These are phyloP conservation scores for Streblospio benedicti DNA, from an alignment of 1,140 invertebrate species.

Conservation along the genomic window DNA sequence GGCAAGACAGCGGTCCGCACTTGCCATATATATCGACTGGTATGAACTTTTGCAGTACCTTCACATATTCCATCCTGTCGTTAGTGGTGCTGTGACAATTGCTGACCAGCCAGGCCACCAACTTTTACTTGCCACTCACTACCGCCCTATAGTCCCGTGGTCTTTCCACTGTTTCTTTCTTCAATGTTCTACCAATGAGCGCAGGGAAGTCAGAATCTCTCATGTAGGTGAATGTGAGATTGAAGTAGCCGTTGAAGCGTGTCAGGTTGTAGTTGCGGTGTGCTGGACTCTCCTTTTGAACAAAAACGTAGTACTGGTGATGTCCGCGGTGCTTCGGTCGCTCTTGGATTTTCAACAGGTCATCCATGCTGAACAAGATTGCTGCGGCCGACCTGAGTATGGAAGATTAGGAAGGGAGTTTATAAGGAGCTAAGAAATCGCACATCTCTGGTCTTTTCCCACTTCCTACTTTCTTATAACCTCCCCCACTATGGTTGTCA, in stretches of 20 bases:
- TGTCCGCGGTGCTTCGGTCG: background rate
- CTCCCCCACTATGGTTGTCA: no score
- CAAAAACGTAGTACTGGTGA: conserved; percentile 2
- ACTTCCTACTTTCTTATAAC: no score
- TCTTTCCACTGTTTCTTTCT: no score
- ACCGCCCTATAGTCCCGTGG: no score
- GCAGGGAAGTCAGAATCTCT: background rate
- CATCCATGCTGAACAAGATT: no score
- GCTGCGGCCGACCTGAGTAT: no score
- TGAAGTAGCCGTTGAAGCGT: background rate
- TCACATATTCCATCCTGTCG: conserved; percentile 51
- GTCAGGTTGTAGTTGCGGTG: background rate
- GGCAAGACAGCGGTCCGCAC: conserved; percentile 47
- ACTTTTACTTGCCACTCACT: conserved; percentile 41
- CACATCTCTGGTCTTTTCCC: no score
- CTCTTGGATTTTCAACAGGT: background rate
- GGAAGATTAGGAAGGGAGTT: no score
- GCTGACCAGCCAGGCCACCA: conserved; percentile 45
- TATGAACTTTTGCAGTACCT: conserved; percentile 51
- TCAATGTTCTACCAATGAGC: no score
- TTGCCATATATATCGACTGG: conserved; percentile 59
- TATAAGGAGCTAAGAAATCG: no score
- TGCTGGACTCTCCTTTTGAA: background rate
- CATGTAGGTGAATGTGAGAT: conserved; percentile 1
- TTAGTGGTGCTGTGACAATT: conserved; percentile 53